These are phyloP conservation scores for Hozukius guyotensis DNA, from an alignment of 2,797 vertebrate species.

Conservation along the genomic window DNA sequence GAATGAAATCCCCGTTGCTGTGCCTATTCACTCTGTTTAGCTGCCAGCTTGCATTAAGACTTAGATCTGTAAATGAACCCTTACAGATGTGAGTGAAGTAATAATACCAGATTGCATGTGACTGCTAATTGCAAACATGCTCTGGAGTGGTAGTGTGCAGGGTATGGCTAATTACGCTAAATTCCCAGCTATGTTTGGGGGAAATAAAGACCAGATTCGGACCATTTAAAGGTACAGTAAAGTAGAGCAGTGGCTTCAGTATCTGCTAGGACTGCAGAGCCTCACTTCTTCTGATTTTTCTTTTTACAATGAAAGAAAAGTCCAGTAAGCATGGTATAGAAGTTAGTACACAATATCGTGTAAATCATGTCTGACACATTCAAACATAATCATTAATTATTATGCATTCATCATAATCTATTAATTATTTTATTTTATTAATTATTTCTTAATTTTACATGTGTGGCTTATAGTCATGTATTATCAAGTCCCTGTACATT, in stretches of 20 bases:
- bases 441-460: background rate
- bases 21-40: conserved; percentile 55
- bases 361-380: background rate
- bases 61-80: conserved; percentile 61
- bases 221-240: conserved; percentile 35
- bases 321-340: background rate
- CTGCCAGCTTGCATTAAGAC: conserved; percentile 63
- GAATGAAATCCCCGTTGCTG: conserved; percentile 49
- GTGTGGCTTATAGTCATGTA: background rate
- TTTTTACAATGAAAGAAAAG: background rate
- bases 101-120: conserved; percentile 70
- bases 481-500: background rate
- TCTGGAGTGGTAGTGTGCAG: conserved; percentile 39
- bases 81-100: conserved; percentile 74
- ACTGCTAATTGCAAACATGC: conserved; percentile 77
- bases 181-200: conserved; percentile 48
- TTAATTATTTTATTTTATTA: background rate
- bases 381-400: background rate
- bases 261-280: conserved; percentile 15
- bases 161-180: conserved; percentile 64
- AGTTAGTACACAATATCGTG: background rate
- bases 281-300: background rate
- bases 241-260: background rate
- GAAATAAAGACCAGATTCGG: conserved; percentile 68
- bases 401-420: background rate